phyloP scores from a whole-genome alignment of 2,113 vertebrate species.

The Micromys minutus region DNA sequence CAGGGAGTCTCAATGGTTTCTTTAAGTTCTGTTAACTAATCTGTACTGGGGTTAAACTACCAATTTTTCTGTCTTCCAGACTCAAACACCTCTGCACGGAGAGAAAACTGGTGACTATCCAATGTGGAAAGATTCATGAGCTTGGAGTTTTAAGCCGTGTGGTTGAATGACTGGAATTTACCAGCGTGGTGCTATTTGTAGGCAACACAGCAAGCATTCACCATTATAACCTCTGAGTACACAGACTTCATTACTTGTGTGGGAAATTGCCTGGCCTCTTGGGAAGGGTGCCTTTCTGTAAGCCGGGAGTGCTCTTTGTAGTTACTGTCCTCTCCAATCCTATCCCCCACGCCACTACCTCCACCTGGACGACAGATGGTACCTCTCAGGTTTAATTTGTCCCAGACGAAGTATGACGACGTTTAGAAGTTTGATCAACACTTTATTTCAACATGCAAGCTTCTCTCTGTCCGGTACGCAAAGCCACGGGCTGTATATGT shows the following conservation, averaged over 20 bases:
- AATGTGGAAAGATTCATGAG: not conserved
- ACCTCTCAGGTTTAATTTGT: not conserved
- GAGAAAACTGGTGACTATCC: not conserved
- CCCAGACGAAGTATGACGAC: not conserved
- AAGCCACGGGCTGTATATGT: not conserved
- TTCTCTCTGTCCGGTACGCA: not conserved
- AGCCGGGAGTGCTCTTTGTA: not conserved
- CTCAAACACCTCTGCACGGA: not conserved
- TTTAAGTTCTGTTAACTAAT: not conserved
- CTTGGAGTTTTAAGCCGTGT: conserved; percentile 18
- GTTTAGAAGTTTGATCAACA: not conserved
- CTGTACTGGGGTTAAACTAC: not conserved
- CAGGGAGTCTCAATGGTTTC: conserved; percentile 8
- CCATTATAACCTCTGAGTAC: not conserved
- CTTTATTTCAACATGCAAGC: not conserved
- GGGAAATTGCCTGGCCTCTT: conserved; percentile 33
- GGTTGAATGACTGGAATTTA: conserved; percentile 22
- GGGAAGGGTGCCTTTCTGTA: not conserved
- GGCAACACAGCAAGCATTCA: not conserved
- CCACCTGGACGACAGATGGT: not conserved
- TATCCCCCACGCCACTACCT: not conserved
- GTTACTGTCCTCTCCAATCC: not conserved
- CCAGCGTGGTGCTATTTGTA: not conserved
- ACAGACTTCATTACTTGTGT: not conserved
- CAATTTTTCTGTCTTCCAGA: not conserved